Evolutionary conservation across 2,888 invertebrate species (phyloP), one percentile per base, ranked within the genome.

Genomic region (Plebejus melissa): DNA sequence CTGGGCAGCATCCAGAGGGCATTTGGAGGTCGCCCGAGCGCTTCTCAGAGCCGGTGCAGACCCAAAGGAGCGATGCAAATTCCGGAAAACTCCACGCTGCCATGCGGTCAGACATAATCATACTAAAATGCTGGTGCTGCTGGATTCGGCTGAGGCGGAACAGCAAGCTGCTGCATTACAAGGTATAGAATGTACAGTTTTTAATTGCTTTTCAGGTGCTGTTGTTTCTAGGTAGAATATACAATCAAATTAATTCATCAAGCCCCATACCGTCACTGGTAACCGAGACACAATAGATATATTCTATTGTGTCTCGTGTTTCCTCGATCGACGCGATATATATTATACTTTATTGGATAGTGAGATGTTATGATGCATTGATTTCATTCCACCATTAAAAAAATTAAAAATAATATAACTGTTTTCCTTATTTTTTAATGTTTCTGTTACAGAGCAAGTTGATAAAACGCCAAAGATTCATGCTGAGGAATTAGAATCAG

Each of bases 1-100:
- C 92, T 98, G 98, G 98, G 98, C 98, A 6, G 97, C 97, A 69
- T 97, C 97, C 90, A 96, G 96, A 82, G 96, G 96, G 0, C 97
- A 98, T 89, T 87, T 94, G 58, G 81, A 22, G 9, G 84, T 79
- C 72, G 97, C 96, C 69, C 94, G 95, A 75, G 86, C 95, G 78
- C 93, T 99, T 79, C 87, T 98, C 74, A 94, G 95, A 76, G 93
- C 95, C 83, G 97, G 97, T 75, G 98, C 98, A 0, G 95, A 97
- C 86, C 94, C 95, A 9, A 90, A 90, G 87, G 94, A 78, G 70
- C 78, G 76, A 76, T 86, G 83, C 87, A 90, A 90, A 86, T 91
- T 91, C 87, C 82, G 81, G 80, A 85, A 86, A 84, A 84, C 87
- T 79, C 87, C 92, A 82, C 83, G 78, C 75, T 77, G 80, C 77